Base-by-base conservation (phyloP, 2,888 invertebrate species). In the Leptopilina drosophilae region DNA sequence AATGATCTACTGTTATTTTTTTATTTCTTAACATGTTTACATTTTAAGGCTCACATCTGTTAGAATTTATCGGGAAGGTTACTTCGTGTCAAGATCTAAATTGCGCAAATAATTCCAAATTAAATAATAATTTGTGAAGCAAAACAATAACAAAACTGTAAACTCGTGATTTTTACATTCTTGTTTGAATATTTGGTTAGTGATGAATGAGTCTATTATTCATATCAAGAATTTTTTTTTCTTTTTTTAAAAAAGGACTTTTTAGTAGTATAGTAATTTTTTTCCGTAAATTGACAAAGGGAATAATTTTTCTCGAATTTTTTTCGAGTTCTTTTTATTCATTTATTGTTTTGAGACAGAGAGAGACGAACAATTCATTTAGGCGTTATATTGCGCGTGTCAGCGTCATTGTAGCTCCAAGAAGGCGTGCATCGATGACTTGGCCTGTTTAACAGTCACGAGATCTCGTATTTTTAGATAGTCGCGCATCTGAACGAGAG, bases 381-480 rank as follows among this genome's bases (percentile, higher is more conserved):
- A 56, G n/a, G n/a, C 26, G 26, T 33, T 69, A 12, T 26, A 73
- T 5, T 73, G 26, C 33, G 53, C 9, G 53, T 53, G 56, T 33
- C 26, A 9, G 73, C 56, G 73, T 73, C 67, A 46, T 67, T 67
- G 42, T 67, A 67, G 46, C 46, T 49, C 53, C 26, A 73, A 73
- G 73, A 73, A 73, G 73, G 33, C 40, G 66, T 67, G 62, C 20
- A 65, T 83, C 62, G 46, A 64, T 76, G 64, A 78, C 64, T 83
- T 83, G 83, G 82, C 83, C 67, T 81, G 81, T 77, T 73, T 65
- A 77, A 42, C 77, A 77, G 73, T 83, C 82, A 81, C 83, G 80
- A 76, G 83, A 83, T 78, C 56, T 15, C 12, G 46, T 81, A 81
- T 81, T 78, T 81, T 81, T 81, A 81, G 81, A 75, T 56, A 49